Percentiles rank a stretch among this genome's conserved stretches.
phyloP scores from a whole-genome alignment of 2,797 vertebrate species.

The Rhinella marina region DNA sequence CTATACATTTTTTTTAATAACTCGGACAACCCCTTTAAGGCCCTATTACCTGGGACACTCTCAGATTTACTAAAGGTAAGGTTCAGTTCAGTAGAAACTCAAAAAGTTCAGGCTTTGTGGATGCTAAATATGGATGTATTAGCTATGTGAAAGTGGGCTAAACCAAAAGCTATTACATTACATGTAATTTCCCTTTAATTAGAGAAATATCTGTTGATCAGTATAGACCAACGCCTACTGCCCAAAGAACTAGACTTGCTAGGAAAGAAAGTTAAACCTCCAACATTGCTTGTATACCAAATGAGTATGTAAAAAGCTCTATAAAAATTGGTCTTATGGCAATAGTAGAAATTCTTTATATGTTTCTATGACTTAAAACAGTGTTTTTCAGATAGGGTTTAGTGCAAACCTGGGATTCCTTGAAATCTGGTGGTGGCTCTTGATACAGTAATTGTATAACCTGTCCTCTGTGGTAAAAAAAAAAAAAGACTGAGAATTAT shows the following conservation, averaged over 20 bases:
- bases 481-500: no score
- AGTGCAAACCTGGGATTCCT: background rate
- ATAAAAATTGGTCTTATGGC: background rate
- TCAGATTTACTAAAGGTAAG: background rate
- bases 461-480: no score
- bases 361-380: background rate
- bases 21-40: no score
- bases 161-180: background rate
- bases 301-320: background rate
- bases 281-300: no score
- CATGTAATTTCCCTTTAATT: background rate
- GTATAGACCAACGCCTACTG: background rate
- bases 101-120: background rate
- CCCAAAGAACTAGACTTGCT: background rate
- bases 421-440: background rate
- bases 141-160: background rate
- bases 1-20: no score
- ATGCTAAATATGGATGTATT: background rate
- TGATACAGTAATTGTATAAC: no score
- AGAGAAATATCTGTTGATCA: background rate
- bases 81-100: background rate
- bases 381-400: background rate
- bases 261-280: no score
- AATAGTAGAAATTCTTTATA: background rate
- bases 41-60: background rate